Percentiles rank a stretch among this genome's conserved stretches.
phyloP scores from a whole-genome alignment of 2,797 vertebrate genomes.

The Vultur gryphus region DNA sequence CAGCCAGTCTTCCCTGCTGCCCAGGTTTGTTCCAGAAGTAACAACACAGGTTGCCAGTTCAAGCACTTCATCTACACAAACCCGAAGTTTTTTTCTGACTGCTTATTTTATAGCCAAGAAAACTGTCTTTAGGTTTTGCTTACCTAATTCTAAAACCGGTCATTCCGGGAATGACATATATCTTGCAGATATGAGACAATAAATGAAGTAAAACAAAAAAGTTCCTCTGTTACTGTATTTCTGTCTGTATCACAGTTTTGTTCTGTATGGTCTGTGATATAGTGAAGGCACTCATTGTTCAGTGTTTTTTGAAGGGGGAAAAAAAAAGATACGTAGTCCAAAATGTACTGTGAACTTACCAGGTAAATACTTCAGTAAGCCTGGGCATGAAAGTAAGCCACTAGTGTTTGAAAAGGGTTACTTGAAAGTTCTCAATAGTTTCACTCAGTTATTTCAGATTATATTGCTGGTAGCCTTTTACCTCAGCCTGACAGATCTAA shows the following conservation, averaged over 20 bases:
- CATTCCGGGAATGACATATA: not conserved
- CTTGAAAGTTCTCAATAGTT: not conserved
- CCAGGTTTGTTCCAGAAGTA: slow-evolving; percentile 21
- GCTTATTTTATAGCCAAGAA: not conserved
- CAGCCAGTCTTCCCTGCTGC: not conserved
- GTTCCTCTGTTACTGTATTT: not conserved
- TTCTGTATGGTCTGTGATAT: not conserved
- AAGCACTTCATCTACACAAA: slow-evolving; percentile 29
- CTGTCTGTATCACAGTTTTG: not conserved
- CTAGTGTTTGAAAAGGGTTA: not conserved
- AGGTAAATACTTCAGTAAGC: not conserved
- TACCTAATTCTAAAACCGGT: not conserved
- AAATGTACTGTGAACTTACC: not conserved
- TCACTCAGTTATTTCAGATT: not conserved
- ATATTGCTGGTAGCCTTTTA: not conserved
- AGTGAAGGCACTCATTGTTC: not conserved
- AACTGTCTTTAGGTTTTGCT: not conserved
- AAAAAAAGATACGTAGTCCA: not conserved
- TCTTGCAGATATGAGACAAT: not conserved
- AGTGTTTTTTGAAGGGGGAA: not conserved
- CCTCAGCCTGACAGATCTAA: not conserved
- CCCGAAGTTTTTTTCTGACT: not conserved
- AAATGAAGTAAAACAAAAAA: not conserved
- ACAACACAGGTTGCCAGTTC: slow-evolving; percentile 15
- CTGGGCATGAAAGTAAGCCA: not conserved